Base-by-base conservation (phyloP, 64 coral and sea anemone genomes). In the Montipora capricornis region DNA sequence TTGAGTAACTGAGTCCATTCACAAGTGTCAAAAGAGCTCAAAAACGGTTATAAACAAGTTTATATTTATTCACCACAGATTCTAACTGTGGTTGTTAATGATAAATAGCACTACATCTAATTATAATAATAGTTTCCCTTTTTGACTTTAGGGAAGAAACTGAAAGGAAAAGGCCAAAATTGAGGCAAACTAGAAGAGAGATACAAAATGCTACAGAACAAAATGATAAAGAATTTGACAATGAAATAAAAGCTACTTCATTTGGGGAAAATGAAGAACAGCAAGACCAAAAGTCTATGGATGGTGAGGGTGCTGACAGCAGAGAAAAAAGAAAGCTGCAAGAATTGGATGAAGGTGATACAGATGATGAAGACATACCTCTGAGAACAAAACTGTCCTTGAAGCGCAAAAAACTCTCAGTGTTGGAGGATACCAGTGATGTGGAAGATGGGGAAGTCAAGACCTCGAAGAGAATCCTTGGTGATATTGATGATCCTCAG, bases 301-400 rank as follows among this genome's bases (percentile, higher is more conserved):
- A 29, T 82, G 59, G 16, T 17, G 24, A 83, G 6, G 17, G 20
- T 19, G 17, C 12, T n/a, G 19, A 20, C 45, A 8, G 19, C 4
- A 64, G 64, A 71, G 82, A 86, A 14, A 86, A 86, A 44, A 29
- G 82, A 16, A 86, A 69, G 17, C 82, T 86, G 15, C 17, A 86
- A 70, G 12, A 44, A 68, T 11, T 64, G 61, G 81, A 48, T 76
- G 3, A 78, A 20, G 47, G 71, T 49, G n/a, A 12, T 50, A 50
- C 66, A 71, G 66, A 69, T 50, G 82, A 86, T 10, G 82, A 86
- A 5, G 64, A 86, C 16, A 20, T 70, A 49, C 16, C 19, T 1
- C 3, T 20, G 15, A 69, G 20, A 17, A 70, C 44, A 48, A 84
- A 5, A 44, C 67, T 24, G 46, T 71, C 66, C 47, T 29, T 71